Conservation (phyloP, 2,797 vertebrate species). For the Numenius phaeopus region DNA sequence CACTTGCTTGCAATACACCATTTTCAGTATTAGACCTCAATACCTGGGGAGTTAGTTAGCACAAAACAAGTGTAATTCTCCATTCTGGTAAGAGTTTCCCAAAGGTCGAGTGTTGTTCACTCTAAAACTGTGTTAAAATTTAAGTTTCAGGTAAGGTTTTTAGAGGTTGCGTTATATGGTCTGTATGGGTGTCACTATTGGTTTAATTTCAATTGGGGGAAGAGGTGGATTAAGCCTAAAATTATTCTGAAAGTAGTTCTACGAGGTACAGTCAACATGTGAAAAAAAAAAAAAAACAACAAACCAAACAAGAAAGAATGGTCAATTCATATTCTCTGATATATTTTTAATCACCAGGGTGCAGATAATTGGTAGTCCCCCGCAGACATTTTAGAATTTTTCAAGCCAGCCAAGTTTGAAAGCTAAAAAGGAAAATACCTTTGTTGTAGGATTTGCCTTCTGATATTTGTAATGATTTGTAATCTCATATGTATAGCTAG, state of each 20-base stretch:
- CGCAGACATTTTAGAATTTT: neutral
- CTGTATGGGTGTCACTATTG: neutral
- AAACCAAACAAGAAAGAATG: neutral
- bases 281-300: neutral
- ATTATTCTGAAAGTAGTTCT: neutral
- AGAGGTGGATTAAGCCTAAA: neutral
- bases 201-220: neutral
- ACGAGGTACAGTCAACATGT: neutral
- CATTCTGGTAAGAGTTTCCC: neutral
- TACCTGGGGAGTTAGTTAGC: constrained; percentile 16
- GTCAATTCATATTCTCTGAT: neutral
- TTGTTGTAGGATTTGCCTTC: neutral
- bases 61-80: constrained; percentile 9
- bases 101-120: neutral
- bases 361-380: neutral
- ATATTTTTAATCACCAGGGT: neutral
- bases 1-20: neutral
- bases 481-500: neutral
- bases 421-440: neutral
- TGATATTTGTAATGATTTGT: neutral
- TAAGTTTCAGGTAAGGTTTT: neutral
- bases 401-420: neutral
- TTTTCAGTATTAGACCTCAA: constrained; percentile 16
- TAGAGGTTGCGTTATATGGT: neutral
- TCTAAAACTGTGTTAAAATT: neutral